These are phyloP conservation scores for Scaeva pyrastri DNA, from an alignment of 2,888 invertebrate genomes.

Conservation along the genomic window DNA sequence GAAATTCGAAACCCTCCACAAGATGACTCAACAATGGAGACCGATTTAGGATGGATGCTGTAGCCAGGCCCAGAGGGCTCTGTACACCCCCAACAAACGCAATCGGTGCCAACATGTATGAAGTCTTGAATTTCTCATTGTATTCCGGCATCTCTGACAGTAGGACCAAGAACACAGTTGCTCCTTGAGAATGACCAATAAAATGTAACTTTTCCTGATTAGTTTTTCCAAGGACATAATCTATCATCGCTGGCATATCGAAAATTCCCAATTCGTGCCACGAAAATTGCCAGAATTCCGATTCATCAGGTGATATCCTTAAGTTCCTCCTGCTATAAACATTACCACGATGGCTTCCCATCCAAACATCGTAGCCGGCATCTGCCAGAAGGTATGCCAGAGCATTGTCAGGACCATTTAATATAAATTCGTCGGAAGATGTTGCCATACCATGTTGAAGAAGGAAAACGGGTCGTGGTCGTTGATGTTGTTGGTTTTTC, in stretches of 20 bases:
- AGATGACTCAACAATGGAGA: conserved; percentile 80
- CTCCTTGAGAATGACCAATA: conserved; percentile 88
- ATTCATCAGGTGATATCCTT: conserved; percentile 84
- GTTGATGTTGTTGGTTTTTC: conserved; percentile 62
- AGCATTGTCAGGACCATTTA: conserved; percentile 88
- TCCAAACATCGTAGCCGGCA: conserved; percentile 90
- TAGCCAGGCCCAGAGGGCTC: conserved; percentile 83
- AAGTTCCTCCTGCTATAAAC: conserved; percentile 85
- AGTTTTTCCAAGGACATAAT: conserved; percentile 87
- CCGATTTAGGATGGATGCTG: conserved; percentile 83
- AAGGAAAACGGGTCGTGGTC: conserved; percentile 84
- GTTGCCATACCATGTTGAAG: conserved; percentile 89
- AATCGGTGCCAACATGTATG: conserved; percentile 89
- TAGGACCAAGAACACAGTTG: conserved; percentile 90
- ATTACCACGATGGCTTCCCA: conserved; percentile 92
- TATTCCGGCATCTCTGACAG: conserved; percentile 86
- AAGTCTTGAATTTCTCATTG: conserved; percentile 87
- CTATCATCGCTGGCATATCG: conserved; percentile 93
- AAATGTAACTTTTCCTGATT: conserved; percentile 88
- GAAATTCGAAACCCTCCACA: conserved; percentile 85
- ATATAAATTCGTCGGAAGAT: conserved; percentile 90
- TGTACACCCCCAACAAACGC: conserved; percentile 85
- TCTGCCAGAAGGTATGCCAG: conserved; percentile 85
- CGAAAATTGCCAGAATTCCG: conserved; percentile 87
- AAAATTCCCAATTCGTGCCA: conserved; percentile 89